Evolutionary conservation across 2,888 invertebrate genomes (phyloP).

Genomic region (Pheosia tremula): DNA sequence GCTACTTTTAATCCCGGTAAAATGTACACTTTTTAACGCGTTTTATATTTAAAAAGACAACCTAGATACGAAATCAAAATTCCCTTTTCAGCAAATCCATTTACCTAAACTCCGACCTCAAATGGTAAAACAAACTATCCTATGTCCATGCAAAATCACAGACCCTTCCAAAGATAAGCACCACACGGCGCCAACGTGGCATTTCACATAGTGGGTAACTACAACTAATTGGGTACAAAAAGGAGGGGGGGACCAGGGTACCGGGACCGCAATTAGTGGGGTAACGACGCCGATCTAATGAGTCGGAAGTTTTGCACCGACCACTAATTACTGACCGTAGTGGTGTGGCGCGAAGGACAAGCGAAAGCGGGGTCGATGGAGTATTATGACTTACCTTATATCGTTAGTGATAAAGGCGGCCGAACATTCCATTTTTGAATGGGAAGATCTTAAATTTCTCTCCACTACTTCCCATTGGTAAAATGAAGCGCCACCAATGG

Average conservation of each 20-base stretch:
- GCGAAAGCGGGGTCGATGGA: conserved; percentile 9
- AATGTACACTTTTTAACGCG: too few species aligned
- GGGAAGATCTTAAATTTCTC: too few species aligned
- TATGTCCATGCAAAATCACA: conserved; percentile 3
- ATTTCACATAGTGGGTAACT: conserved; percentile 22
- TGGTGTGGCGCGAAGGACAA: neutral
- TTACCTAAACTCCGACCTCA: neutral
- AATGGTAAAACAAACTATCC: conserved; percentile 1
- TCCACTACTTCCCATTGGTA: too few species aligned
- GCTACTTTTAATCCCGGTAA: too few species aligned
- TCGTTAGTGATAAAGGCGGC: too few species aligned
- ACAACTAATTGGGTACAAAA: conserved; percentile 66
- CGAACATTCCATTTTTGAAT: too few species aligned
- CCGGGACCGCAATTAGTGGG: conserved; percentile 71
- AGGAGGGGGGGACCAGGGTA: conserved; percentile 42
- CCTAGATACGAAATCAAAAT: neutral
- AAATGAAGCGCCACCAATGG: too few species aligned
- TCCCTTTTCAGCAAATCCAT: neutral
- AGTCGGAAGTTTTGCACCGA: conserved; percentile 63
- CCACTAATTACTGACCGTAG: conserved; percentile 59
- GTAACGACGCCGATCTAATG: conserved; percentile 67
- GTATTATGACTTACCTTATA: too few species aligned
- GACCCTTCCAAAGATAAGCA: conserved; percentile 1
- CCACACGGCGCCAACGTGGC: conserved; percentile 2
- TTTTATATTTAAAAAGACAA: too few species aligned